These are phyloP conservation scores for Macrotus californicus DNA, from an alignment of 2,113 vertebrate species.

Conservation along the genomic window DNA sequence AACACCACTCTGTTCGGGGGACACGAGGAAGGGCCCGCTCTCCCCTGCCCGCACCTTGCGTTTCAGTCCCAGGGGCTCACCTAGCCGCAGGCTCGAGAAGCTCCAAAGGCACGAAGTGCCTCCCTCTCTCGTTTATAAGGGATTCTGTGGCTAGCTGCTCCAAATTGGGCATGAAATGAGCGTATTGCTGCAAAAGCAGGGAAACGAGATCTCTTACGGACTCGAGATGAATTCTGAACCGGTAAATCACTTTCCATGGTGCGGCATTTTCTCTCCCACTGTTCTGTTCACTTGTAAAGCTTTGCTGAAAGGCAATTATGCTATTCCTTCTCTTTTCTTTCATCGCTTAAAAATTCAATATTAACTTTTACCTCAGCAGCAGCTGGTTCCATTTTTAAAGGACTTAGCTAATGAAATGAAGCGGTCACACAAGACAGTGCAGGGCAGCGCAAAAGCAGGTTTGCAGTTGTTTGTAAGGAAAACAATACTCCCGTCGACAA, in stretches of 20 bases:
- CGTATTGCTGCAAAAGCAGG: constrained; percentile 72
- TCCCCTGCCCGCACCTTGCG: neutral
- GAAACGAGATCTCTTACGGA: constrained; percentile 76
- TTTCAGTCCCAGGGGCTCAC: neutral
- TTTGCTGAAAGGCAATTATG: constrained; percentile 74
- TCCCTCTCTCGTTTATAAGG: constrained; percentile 62
- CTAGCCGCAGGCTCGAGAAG: neutral
- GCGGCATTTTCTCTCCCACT: constrained; percentile 75
- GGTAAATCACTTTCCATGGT: constrained; percentile 74
- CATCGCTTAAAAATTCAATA: constrained; percentile 72
- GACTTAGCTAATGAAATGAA: neutral
- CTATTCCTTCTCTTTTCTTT: constrained; percentile 72
- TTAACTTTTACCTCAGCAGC: constrained; percentile 55
- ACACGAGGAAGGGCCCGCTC: neutral
- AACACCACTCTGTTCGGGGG: constrained; percentile 27
- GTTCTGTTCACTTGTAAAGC: constrained; percentile 70
- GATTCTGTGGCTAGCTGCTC: constrained; percentile 68
- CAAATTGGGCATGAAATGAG: constrained; percentile 80
- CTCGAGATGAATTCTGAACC: constrained; percentile 75
- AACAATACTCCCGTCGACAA: neutral
- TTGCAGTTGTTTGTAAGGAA: neutral
- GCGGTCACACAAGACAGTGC: neutral
- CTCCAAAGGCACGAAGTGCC: constrained; percentile 54
- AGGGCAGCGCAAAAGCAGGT: rapidly evolving
- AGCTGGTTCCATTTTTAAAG: constrained; percentile 69